Percentiles rank a stretch among this genome's conserved stretches.
Conservation (phyloP, 2,888 invertebrate genomes). For the Hypomecis punctinalis region DNA sequence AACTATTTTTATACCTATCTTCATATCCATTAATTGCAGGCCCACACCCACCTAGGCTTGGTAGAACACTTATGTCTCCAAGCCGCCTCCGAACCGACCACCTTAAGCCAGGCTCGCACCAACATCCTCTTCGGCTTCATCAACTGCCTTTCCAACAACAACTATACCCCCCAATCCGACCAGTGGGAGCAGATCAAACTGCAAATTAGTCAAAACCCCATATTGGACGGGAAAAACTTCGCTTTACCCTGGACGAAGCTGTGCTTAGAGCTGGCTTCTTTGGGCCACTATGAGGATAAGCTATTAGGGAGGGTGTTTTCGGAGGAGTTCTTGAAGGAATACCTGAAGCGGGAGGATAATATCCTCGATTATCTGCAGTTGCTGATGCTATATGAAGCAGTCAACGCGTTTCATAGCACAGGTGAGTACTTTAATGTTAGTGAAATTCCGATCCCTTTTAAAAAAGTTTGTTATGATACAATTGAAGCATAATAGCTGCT, state of each 20-base stretch:
- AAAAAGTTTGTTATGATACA: no score
- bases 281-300: slow-evolving; percentile 84
- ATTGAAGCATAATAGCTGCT: no score
- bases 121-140: slow-evolving; percentile 79
- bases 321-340: slow-evolving; percentile 73
- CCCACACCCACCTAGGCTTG: slow-evolving; percentile 84
- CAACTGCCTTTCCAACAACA: slow-evolving; percentile 83
- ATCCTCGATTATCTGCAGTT: slow-evolving; percentile 77
- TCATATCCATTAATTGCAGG: slow-evolving; percentile 61
- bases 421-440: not conserved
- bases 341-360: slow-evolving; percentile 64
- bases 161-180: slow-evolving; percentile 83
- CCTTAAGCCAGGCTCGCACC: slow-evolving; percentile 68
- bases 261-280: slow-evolving; percentile 83
- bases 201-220: slow-evolving; percentile 70
- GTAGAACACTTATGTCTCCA: slow-evolving; percentile 84
- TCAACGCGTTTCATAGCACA: slow-evolving; percentile 73
- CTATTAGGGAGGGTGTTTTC: slow-evolving; percentile 83
- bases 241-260: slow-evolving; percentile 82
- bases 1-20: no score
- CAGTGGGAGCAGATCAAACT: slow-evolving; percentile 80
- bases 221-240: slow-evolving; percentile 64
- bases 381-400: slow-evolving; percentile 84
- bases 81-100: slow-evolving; percentile 68
- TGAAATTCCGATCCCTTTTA: no score